Base-by-base conservation (phyloP, 2,888 invertebrate species). In the Linyphia triangularis region DNA sequence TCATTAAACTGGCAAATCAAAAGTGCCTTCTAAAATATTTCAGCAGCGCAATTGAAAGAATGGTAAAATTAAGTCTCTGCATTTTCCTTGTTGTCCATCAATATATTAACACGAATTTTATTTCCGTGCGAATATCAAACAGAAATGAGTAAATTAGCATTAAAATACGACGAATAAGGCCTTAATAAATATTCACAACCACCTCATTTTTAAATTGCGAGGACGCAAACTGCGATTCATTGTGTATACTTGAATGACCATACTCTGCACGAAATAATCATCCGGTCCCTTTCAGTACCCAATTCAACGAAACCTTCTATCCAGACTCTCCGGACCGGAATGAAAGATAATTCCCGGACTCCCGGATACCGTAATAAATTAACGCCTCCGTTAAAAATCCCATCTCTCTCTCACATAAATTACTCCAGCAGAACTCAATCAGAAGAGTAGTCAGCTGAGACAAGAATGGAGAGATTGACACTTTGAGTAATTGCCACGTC, bases 161-260 rank as follows among this genome's bases (percentile, higher is more conserved):
- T n/a, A n/a, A n/a, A n/a, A n/a, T 16, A 7, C 40, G 22, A 0
- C 16, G 16, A 22, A 40, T 37, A 69, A 65, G 70, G 72, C 51
- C 75, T 59, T 69, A 75, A 88, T 88, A 88, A 88, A 88, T 88
- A 88, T 88, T 81, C 75, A 88, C 81, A 69, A 65, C 65, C 5
- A 51, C 81, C 75, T 81, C 81, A 81, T 88, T 88, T 88, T 88
- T 69, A 57, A 63, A 82, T 82, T 82, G 72, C 51, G 24, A 33
- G 40, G 4, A 51, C n/a, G 51, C 37, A 33, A 65, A 73, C 19
- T 26, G 10, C 57, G 67, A 67, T 77, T 65, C 84, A 84, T 84
- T 84, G 84, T 84, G 75, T 57, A 59, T 67, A 77, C 75, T 28
- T 63, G 77, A 51, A 67, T 75, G 67, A 69, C 51, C 37, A 13